Conservation (phyloP, 2,797 vertebrate species). For the Austrolebias charrua region DNA sequence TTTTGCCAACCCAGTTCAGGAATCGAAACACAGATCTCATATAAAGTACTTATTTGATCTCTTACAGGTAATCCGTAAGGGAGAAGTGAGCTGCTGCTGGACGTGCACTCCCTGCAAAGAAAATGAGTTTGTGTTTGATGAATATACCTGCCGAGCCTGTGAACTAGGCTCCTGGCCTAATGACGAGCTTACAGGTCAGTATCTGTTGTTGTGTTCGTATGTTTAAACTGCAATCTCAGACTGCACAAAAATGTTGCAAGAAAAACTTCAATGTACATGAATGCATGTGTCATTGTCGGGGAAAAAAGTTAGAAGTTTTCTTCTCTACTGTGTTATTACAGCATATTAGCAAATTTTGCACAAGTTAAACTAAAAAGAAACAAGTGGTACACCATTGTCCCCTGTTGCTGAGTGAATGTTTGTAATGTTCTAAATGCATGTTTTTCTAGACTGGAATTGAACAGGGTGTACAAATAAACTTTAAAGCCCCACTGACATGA, state of each 20-base stretch:
- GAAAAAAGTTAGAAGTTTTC: constrained; percentile 5
- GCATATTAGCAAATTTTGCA: constrained; percentile 21
- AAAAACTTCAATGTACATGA: background rate
- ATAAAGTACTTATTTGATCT: constrained; percentile 5
- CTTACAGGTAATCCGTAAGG: constrained; percentile 94
- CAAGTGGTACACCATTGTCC: background rate
- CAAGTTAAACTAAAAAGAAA: constrained; percentile 21
- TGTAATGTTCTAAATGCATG: no score
- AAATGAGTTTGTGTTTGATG: constrained; percentile 94
- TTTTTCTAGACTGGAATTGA: no score
- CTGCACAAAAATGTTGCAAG: background rate
- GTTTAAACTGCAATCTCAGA: background rate
- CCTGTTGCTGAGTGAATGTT: no score
- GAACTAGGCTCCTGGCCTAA: constrained; percentile 96
- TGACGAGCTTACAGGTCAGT: constrained; percentile 81
- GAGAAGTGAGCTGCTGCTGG: constrained; percentile 99
- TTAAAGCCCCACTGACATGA: no score
- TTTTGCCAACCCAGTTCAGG: background rate
- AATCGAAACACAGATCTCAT: background rate
- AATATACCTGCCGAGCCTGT: constrained; percentile 95
- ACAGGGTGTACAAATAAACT: no score
- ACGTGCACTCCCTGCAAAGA: constrained; percentile 98
- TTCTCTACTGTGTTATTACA: constrained; percentile 16
- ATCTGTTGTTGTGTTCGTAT: background rate
- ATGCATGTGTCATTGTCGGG: background rate